Evolutionary conservation across 2,888 invertebrate species (phyloP), one percentile per base, ranked within the genome.

Genomic region (Plebejus argus): DNA sequence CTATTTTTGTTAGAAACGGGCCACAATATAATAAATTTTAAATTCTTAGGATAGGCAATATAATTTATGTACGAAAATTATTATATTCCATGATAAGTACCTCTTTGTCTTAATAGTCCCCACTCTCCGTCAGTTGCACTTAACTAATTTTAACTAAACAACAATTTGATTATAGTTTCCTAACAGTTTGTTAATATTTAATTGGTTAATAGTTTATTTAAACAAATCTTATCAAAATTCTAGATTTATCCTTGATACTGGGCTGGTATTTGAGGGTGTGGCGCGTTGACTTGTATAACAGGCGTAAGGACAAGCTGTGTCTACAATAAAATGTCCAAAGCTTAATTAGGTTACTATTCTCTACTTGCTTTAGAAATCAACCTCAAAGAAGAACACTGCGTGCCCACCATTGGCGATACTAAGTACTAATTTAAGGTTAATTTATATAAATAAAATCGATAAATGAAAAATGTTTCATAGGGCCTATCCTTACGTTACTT

Each of bases 171-270:
- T 3, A 61, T 18, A 28, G 66, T 66, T 66, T 28, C 28, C 15
- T 33, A 66, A 66, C 28, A 66, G 28, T 15, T 28, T 66, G 66
- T 23, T 33, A 33, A 66, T 66, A 66, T 66, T 66, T 66, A 66
- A 66, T 66, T 66, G 66, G 66, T 66, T 66, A 66, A 66, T 66
- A 76, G 58, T 77, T 76, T 76, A 33, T 72, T 72, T 53, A 53
- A 28, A 28, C 70, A 76, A 79, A 78, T 79, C 77, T 80, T 81
- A 80, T 79, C 79, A 78, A 79, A 79, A 81, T 80, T 76, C 49
- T 79, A 78, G 18, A 78, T 78, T 79, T 78, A 79, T 81, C 80
- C 79, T 80, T 79, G 79, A 78, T 80, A 79, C 58, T 78, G 76
- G 78, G 76, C 76, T 76, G 79, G 80, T 76, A 81, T 81, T 79